Evolutionary conservation across 1,140 invertebrate genomes (phyloP), one percentile per base, ranked within the genome.

Genomic region (Drosophila rhopaloa): DNA sequence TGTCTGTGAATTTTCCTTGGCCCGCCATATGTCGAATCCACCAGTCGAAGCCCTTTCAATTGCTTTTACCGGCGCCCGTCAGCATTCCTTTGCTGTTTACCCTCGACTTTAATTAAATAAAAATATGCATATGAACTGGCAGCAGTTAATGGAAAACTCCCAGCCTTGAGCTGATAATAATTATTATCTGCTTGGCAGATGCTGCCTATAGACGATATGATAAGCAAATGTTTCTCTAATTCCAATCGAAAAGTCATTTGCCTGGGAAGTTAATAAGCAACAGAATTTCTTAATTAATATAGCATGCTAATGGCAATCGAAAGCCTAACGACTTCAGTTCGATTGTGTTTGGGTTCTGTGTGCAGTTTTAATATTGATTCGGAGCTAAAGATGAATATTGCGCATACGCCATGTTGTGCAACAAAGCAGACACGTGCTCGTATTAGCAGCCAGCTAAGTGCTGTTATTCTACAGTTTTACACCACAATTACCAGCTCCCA

Each of bases 381-480:
- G 43, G 32, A 11, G 35, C n/a, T 3, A 14, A 41, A 57, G 19
- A 2, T 35, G 60, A 13, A 29, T 51, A 66, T 68, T 68, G 65
- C 60, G 60, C 65, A 68, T 68, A 53, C 65, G 65, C 65, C 38
- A 4, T 74, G 73, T 58, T 81, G 66, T 74, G 68, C 71, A 81
- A 54, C 77, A 80, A 50, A 57, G 60, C 57, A 56, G 66, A 76
- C 82, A 85, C 82, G 82, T 85, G 79, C 82, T 71, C 65, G 58
- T 85, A 88, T 85, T 85, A 85, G 83, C 82, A 72, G 77, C 48
- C 79, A 79, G 73, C 82, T 86, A 86, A 85, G 82, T 85, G 82
- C 79, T 85, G 82, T 85, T 85, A 86, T 85, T 85, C 74, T 80
- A 85, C 81, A 85, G 82, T 85, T 85, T 85, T 85, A 86, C 79